These are phyloP conservation scores for Chromobotia macracanthus DNA, from an alignment of 2,797 vertebrate species.

Conservation along the genomic window DNA sequence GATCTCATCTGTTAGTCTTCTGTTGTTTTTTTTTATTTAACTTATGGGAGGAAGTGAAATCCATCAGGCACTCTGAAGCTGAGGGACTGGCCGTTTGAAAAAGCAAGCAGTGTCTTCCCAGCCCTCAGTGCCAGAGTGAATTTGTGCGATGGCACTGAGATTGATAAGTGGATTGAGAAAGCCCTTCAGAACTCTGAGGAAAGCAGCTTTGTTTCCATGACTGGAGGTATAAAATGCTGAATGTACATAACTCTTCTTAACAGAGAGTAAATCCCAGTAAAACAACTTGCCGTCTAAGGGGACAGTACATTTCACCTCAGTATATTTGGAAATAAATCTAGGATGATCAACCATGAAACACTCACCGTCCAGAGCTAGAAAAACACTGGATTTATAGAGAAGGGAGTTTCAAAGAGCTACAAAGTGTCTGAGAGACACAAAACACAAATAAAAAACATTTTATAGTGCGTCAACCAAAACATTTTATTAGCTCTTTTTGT, in stretches of 20 bases:
- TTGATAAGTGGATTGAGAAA: slow-evolving; percentile 76
- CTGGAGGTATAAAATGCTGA: slow-evolving; percentile 72
- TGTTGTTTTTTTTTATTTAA: too few species aligned
- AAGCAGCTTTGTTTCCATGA: slow-evolving; percentile 71
- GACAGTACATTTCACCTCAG: slow-evolving; percentile 76
- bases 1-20: background rate
- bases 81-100: slow-evolving; percentile 39
- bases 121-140: slow-evolving; percentile 64
- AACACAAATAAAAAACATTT: slow-evolving; percentile 75
- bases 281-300: slow-evolving; percentile 72
- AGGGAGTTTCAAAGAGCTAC: slow-evolving; percentile 67
- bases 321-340: slow-evolving; percentile 84
- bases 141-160: slow-evolving; percentile 64
- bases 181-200: slow-evolving; percentile 70
- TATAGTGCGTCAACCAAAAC: slow-evolving; percentile 71
- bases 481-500: slow-evolving; percentile 72
- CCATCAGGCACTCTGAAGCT: slow-evolving; percentile 27
- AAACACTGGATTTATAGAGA: slow-evolving; percentile 70
- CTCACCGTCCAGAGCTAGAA: slow-evolving; percentile 63
- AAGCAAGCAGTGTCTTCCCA: slow-evolving; percentile 52
- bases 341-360: slow-evolving; percentile 77
- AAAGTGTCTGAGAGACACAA: slow-evolving; percentile 70
- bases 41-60: slow-evolving; percentile 28
- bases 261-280: slow-evolving; percentile 77
- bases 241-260: slow-evolving; percentile 82